Percentiles rank a stretch among this genome's conserved stretches.
Conservation (phyloP, 2,888 invertebrate genomes). For the Phortica okadai region DNA sequence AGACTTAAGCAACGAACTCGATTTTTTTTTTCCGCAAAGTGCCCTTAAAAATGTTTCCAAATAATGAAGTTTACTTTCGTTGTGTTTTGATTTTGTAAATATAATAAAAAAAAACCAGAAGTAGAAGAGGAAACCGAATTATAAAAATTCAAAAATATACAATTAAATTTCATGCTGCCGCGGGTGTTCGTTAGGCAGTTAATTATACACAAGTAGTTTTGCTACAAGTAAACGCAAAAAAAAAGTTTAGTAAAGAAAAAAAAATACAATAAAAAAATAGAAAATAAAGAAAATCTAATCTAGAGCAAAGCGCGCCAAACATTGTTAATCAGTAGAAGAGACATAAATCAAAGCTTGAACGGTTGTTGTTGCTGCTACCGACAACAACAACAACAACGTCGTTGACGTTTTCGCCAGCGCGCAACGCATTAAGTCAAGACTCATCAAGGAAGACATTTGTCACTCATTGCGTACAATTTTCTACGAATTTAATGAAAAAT, state of each 20-base stretch:
- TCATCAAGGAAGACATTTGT: slow-evolving; percentile 68
- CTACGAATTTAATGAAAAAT: slow-evolving; percentile 31
- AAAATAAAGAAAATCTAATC: slow-evolving; percentile 19
- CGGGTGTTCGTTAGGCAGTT: slow-evolving; percentile 36
- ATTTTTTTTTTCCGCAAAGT: slow-evolving; percentile 15
- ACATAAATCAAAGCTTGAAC: slow-evolving; percentile 53
- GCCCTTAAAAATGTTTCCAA: not conserved
- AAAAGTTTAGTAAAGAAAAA: slow-evolving; percentile 36
- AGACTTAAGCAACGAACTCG: slow-evolving; percentile 48
- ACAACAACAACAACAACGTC: not conserved
- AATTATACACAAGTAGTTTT: slow-evolving; percentile 35
- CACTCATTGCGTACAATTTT: slow-evolving; percentile 40
- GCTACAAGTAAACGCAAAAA: slow-evolving; percentile 50
- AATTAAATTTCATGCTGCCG: slow-evolving; percentile 47
- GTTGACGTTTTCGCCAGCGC: slow-evolving; percentile 45
- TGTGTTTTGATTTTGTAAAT: slow-evolving; percentile 55
- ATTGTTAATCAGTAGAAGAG: not conserved
- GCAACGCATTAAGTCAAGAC: slow-evolving; percentile 63
- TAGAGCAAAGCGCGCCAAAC: slow-evolving; percentile 31
- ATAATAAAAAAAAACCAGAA: slow-evolving; percentile 40
- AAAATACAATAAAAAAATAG: slow-evolving; percentile 14
- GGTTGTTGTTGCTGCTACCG: slow-evolving; percentile 35
- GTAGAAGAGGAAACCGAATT: slow-evolving; percentile 37
- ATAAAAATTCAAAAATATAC: slow-evolving; percentile 36
- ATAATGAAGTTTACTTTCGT: slow-evolving; percentile 38